Base-by-base conservation (phyloP, 2,888 invertebrate species). In the Aporophyla nigra region DNA sequence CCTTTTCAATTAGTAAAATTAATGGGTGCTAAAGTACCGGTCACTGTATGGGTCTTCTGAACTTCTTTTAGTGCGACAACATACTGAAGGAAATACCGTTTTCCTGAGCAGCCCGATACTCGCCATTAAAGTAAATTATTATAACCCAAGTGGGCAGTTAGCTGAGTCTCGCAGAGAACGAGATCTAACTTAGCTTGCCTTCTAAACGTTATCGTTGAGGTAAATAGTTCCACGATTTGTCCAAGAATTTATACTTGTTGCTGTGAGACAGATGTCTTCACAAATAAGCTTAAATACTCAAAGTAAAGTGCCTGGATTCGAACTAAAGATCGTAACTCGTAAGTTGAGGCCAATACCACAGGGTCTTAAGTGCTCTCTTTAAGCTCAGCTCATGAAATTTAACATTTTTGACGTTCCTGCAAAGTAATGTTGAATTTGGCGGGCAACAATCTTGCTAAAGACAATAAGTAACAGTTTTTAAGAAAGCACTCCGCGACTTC, bases 91-190 rank as follows among this genome's bases (percentile, higher is more conserved):
- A 86, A 82, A 75, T 73, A 73, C 65, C 62, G 71, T 76, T 74
- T 76, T 82, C 81, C 71, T 71, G 67, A 81, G 69, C 74, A 74
- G 69, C 81, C 78, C 79, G 81, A 80, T 77, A 76, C 65, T 74
- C 59, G 78, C 75, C 78, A 83, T 89, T 87, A 90, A 84, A 85
- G 88, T 88, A 88, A 90, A 89, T 89, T 88, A 88, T 88, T 83
- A 81, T 87, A 88, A 88, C 88, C 88, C 87, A 82, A 86, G 88
- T 86, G 87, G 85, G 80, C 80, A 74, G 79, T 86, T 86, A 77
- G 59, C 56, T 16, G 49, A 58, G 62, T n/a, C 70, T 82, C 53
- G 62, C 46, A 65, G 56, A 9, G 63, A 66, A 71, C 84, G 76
- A 74, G 76, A 62, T 75, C 40, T 74, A 74, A 74, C 72, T 62